Conservation (phyloP, 2,113 vertebrate genomes). For the Chionomys nivalis region DNA sequence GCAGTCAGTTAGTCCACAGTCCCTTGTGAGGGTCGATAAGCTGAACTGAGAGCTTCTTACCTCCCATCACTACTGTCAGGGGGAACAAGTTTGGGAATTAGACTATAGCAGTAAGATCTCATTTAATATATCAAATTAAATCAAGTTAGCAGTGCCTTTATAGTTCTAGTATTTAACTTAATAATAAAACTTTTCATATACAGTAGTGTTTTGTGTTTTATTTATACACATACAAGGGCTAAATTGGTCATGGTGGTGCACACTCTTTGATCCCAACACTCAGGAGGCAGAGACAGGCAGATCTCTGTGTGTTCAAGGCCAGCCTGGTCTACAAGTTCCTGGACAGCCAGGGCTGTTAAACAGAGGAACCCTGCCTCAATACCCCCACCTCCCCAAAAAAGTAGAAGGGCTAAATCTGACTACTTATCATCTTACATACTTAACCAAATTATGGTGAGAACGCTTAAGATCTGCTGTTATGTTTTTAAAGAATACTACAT, state of each 20-base stretch:
- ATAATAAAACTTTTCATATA: background rate
- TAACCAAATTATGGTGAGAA: background rate
- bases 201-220: background rate
- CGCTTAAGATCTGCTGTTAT: background rate
- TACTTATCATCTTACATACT: background rate
- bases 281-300: background rate
- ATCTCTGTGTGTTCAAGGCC: background rate
- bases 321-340: background rate
- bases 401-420: background rate
- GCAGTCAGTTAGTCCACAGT: background rate
- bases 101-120: background rate
- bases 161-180: background rate
- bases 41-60: background rate
- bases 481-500: background rate
- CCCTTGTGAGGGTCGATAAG: background rate
- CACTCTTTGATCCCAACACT: background rate
- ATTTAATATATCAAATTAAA: background rate
- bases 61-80: background rate
- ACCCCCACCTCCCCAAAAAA: background rate
- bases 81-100: background rate
- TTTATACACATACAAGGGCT: background rate
- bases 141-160: background rate
- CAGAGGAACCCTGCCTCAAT: background rate
- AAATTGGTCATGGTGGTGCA: background rate
- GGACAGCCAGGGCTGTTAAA: background rate